Percentiles rank a stretch among this genome's conserved stretches.
phyloP scores from a whole-genome alignment of 2,888 invertebrate species.

The Caradrina clavipalpis region DNA sequence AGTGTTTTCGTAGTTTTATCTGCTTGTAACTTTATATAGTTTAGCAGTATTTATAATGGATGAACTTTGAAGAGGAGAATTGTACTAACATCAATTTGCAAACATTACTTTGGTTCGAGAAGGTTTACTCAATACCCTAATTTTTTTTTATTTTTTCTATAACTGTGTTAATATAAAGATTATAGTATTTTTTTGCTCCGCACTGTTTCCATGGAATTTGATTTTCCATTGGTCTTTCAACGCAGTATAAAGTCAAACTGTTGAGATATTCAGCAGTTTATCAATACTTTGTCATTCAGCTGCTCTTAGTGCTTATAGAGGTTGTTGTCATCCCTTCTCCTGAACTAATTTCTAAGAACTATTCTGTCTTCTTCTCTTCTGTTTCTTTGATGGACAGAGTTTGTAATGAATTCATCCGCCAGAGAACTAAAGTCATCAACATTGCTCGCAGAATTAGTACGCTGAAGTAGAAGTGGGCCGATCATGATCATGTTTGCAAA shows the following conservation, averaged over 20 bases:
- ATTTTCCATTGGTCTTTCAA: no score
- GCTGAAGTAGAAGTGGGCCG: no score
- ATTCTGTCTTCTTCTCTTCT: no score
- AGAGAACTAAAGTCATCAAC: no score
- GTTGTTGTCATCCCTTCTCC: neutral
- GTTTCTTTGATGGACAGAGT: no score
- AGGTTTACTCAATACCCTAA: neutral
- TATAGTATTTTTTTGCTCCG: no score
- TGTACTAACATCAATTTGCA: slow-evolving; percentile 4
- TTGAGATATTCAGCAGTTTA: neutral
- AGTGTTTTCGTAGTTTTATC: slow-evolving; percentile 39
- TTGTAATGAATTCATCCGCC: no score
- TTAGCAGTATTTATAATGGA: slow-evolving; percentile 12
- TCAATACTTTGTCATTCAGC: neutral
- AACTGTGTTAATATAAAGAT: no score
- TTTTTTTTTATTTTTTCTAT: no score
- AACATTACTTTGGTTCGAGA: neutral
- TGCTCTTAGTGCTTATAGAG: neutral
- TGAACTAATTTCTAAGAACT: slow-evolving; percentile 9
- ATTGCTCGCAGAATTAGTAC: no score
- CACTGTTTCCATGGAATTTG: no score
- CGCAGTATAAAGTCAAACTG: neutral
- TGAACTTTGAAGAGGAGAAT: slow-evolving; percentile 1
- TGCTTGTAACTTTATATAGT: slow-evolving; percentile 18
- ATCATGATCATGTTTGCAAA: no score